Percentiles rank a stretch among this genome's conserved stretches.
These are phyloP conservation scores for Hoplostethus mediterraneus DNA, from an alignment of 2,797 vertebrate genomes.

Conservation along the genomic window DNA sequence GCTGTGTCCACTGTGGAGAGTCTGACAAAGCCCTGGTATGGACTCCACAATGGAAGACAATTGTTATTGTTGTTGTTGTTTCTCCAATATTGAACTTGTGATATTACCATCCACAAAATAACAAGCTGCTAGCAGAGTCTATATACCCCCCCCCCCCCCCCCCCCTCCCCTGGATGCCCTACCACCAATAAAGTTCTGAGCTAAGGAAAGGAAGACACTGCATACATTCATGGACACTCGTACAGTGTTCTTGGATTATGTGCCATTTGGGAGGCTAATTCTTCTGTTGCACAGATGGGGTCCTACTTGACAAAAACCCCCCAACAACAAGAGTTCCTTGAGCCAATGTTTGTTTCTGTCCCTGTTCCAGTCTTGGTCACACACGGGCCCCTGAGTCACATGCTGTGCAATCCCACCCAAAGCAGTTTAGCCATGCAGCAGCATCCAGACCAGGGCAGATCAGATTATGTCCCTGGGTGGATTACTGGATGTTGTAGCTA, in stretches of 20 bases:
- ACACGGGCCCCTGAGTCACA: constrained; percentile 69
- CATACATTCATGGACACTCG: neutral
- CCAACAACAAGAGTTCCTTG: neutral
- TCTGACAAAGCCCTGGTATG: no score
- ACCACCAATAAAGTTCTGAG: no score
- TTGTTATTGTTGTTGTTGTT: no score
- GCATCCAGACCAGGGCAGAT: constrained; percentile 66
- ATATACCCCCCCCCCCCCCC: no score
- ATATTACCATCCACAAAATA: no score
- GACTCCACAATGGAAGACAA: no score
- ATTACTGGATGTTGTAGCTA: constrained; percentile 75
- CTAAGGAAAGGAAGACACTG: no score
- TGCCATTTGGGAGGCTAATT: neutral
- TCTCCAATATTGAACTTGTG: no score
- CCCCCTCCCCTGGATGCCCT: no score
- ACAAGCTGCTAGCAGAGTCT: no score
- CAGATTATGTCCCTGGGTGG: constrained; percentile 74
- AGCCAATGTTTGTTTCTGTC: constrained; percentile 39
- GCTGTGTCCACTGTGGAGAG: no score
- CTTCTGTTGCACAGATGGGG: constrained; percentile 1
- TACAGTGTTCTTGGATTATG: neutral
- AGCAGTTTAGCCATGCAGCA: constrained; percentile 74
- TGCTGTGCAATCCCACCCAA: constrained; percentile 76
- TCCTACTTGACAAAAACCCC: neutral
- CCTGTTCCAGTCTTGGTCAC: constrained; percentile 21